phyloP scores from a whole-genome alignment of 2,113 vertebrate species.

The Syngnathus floridae region DNA sequence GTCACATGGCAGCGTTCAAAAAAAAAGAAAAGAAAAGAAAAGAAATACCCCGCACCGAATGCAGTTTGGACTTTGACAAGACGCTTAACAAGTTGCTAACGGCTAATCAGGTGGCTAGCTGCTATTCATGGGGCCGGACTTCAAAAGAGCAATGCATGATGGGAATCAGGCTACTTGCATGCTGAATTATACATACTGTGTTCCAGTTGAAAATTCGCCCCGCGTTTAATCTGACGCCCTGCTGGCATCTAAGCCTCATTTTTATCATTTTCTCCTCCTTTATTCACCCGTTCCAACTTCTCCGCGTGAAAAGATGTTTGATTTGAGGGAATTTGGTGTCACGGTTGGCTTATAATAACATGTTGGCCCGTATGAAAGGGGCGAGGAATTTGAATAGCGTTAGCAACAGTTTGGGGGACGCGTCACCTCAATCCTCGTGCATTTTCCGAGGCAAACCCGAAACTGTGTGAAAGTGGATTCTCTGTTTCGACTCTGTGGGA shows the following conservation, averaged over 20 bases:
- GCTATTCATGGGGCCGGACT: constrained; percentile 1
- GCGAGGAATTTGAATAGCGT: neutral
- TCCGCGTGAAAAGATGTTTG: constrained; percentile 58
- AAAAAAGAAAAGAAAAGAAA: constrained; percentile 7
- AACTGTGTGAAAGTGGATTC: too few species aligned
- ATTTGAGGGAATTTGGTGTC: constrained; percentile 62
- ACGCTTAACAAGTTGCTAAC: constrained; percentile 32
- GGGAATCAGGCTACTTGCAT: constrained; percentile 35
- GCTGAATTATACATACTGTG: constrained; percentile 61
- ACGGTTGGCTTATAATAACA: constrained; percentile 48
- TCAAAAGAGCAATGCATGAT: constrained; percentile 33
- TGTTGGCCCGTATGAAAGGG: neutral
- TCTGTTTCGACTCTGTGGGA: neutral
- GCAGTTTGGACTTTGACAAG: constrained; percentile 33
- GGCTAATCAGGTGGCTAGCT: constrained; percentile 17
- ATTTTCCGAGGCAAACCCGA: too few species aligned
- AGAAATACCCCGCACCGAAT: constrained; percentile 16
- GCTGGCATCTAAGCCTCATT: constrained; percentile 18
- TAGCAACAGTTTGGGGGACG: neutral
- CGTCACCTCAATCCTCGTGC: too few species aligned
- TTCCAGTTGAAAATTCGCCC: constrained; percentile 43
- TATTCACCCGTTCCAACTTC: constrained; percentile 7
- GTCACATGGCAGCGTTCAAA: constrained; percentile 58
- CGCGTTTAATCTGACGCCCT: constrained; percentile 45
- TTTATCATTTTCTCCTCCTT: constrained; percentile 32